These are phyloP conservation scores for Phalloptychus januarius DNA, from an alignment of 2,797 vertebrate genomes.

Conservation along the genomic window DNA sequence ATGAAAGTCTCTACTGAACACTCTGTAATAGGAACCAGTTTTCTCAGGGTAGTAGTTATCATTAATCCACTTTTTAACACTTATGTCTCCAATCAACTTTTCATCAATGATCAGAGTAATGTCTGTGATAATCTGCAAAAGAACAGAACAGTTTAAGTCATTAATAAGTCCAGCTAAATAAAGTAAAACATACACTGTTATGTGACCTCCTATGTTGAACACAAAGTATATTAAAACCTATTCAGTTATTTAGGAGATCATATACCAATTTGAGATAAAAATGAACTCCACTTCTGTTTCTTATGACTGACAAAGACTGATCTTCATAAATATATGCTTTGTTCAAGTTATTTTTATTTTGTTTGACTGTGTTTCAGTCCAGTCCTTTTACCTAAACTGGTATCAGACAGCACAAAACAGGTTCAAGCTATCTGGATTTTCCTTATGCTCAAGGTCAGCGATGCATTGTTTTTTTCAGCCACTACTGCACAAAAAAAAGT, in stretches of 20 bases:
- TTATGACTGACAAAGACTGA: neutral
- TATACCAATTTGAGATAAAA: neutral
- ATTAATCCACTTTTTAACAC: constrained; percentile 5
- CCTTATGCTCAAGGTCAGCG: neutral
- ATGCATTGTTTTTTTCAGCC: neutral
- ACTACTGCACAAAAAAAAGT: neutral
- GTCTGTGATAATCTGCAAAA: constrained; percentile 59
- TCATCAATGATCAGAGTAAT: constrained; percentile 45
- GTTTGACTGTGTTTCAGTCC: neutral
- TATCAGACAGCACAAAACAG: neutral
- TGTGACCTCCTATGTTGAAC: neutral
- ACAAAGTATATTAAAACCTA: neutral
- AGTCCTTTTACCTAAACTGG: neutral
- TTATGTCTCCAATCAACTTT: neutral
- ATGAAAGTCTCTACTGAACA: constrained; percentile 44
- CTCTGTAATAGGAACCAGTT: constrained; percentile 11
- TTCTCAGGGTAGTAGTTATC: accelerated
- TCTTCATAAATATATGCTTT: neutral
- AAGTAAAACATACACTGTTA: neutral
- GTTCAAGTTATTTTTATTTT: neutral
- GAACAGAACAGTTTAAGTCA: constrained; percentile 15
- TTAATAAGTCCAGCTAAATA: neutral
- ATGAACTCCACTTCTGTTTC: neutral
- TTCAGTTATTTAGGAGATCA: neutral
- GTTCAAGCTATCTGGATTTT: neutral